A percentile compares a stretch with the other conserved stretches of the same genome.
Evolutionary conservation across 2,888 invertebrate species (phyloP).

Genomic region (Chelonus formosanus): DNA sequence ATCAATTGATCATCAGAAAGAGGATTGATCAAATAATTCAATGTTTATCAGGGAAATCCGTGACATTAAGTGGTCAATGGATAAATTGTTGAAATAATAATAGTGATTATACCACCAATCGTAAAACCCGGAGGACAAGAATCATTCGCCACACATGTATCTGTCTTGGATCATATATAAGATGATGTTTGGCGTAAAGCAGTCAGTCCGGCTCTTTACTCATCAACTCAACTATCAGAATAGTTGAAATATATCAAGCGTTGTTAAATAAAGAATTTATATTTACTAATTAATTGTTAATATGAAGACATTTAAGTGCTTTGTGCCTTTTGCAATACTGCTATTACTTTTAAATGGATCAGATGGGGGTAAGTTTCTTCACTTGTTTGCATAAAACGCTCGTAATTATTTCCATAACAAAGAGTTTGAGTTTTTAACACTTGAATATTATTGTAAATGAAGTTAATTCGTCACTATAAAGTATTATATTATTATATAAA

Average conservation of each 20-base stretch:
- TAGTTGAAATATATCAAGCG: conserved; percentile 8
- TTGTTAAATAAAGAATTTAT: conserved; percentile 23
- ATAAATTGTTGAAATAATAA: too few species aligned
- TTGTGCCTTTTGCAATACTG: conserved; percentile 52
- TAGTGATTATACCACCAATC: conserved; percentile 18
- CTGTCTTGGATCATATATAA: conserved; percentile 55
- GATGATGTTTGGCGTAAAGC: conserved; percentile 49
- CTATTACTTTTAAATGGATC: conserved; percentile 44
- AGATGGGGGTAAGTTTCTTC: conserved; percentile 47
- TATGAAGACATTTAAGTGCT: conserved; percentile 51
- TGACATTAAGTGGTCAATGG: conserved; percentile 1
- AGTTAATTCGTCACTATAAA: too few species aligned
- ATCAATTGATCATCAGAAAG: neutral
- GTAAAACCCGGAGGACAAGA: conserved; percentile 45
- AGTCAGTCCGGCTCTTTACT: too few species aligned
- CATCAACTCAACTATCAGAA: conserved; percentile 1
- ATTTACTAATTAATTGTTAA: conserved; percentile 21
- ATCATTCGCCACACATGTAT: conserved; percentile 45
- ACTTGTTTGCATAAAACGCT: neutral
- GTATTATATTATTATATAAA: too few species aligned
- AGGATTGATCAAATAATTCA: neutral
- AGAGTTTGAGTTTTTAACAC: too few species aligned
- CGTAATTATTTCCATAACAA: too few species aligned
- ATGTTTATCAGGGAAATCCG: conserved; percentile 27
- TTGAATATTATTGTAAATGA: too few species aligned